Conservation (phyloP, 2,888 invertebrate genomes). For the Pelosia muscerda region DNA sequence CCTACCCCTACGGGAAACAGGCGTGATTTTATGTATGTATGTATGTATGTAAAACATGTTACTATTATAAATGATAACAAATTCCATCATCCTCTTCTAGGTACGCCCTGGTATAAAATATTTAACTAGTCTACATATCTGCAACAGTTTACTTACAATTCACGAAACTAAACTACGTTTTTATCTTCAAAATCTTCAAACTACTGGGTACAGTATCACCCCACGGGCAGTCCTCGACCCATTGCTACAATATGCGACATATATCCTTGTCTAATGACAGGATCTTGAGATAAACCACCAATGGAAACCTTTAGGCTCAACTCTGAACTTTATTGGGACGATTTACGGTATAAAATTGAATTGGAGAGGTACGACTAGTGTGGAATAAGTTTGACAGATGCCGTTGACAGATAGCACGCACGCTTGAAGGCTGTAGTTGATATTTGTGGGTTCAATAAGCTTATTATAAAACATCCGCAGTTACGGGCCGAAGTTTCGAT, state of each 20-base stretch:
- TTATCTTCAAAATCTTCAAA: conserved; percentile 10
- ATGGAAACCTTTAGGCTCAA: no score
- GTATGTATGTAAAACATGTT: no score
- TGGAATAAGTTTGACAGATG: conserved; percentile 33
- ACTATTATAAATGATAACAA: no score
- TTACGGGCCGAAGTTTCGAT: no score
- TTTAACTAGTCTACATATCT: not conserved
- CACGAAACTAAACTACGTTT: not conserved
- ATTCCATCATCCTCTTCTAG: not conserved
- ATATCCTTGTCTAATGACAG: conserved; percentile 1
- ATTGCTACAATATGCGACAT: not conserved
- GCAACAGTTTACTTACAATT: not conserved
- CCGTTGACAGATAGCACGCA: conserved; percentile 22
- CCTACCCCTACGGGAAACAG: no score
- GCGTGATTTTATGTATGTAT: no score
- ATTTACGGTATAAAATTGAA: not conserved
- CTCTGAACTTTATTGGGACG: not conserved
- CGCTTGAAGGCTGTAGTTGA: conserved; percentile 6
- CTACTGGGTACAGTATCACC: not conserved
- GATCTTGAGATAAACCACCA: conserved; percentile 4
- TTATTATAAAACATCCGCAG: no score
- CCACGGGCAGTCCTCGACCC: not conserved
- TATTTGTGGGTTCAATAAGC: not conserved
- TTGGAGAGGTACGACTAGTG: conserved; percentile 18
- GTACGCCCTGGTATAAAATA: not conserved